Evolutionary conservation across 2,888 invertebrate species (phyloP).

Genomic region (Hyposoter didymator): DNA sequence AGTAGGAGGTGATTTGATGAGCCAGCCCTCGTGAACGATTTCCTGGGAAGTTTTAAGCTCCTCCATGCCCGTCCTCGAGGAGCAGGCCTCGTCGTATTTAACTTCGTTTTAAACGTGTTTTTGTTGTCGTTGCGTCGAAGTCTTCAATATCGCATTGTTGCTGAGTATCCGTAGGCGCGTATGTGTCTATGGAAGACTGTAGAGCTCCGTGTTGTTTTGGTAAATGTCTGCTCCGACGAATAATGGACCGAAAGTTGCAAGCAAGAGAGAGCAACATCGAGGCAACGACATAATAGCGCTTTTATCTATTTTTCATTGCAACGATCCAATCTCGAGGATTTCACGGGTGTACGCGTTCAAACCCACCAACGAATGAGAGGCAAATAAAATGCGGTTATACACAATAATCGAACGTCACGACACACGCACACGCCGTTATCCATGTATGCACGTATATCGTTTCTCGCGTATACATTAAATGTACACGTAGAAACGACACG

Average conservation of each 20-base stretch:
- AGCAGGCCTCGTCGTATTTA: slow-evolving; percentile 34
- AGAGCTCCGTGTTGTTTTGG: not conserved
- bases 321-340: slow-evolving; percentile 37
- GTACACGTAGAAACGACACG: not conserved
- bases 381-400: slow-evolving; percentile 18
- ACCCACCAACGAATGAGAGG: not conserved
- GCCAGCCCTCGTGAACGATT: slow-evolving; percentile 96
- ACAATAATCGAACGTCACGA: slow-evolving; percentile 34
- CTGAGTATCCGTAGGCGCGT: not conserved
- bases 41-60: slow-evolving; percentile 86
- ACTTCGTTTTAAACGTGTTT: slow-evolving; percentile 21
- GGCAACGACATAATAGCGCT: slow-evolving; percentile 63
- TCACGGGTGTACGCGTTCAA: slow-evolving; percentile 11
- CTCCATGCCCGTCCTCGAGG: slow-evolving; percentile 76
- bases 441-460: slow-evolving; percentile 14
- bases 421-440: not conserved
- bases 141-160: slow-evolving; percentile 66
- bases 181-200: not conserved
- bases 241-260: slow-evolving; percentile 51
- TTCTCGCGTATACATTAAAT: slow-evolving; percentile 9
- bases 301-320: slow-evolving; percentile 78
- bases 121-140: slow-evolving; percentile 25
- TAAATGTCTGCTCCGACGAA: slow-evolving; percentile 42
- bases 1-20: slow-evolving; percentile 97
- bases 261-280: slow-evolving; percentile 51